phyloP scores from a whole-genome alignment of 2,888 invertebrate genomes.

The Lochmaea crataegi region DNA sequence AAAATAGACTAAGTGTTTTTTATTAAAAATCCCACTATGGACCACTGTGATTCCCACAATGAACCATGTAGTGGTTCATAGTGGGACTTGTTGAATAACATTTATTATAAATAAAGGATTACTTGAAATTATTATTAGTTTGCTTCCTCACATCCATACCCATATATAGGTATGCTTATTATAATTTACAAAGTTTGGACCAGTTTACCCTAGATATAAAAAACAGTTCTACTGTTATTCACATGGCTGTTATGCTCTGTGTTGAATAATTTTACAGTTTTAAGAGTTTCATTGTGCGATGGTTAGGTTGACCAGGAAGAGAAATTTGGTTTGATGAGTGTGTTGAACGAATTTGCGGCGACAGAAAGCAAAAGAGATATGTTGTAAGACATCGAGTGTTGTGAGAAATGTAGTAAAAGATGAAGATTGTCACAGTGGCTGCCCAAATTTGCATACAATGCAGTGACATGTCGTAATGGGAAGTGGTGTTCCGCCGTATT shows the following conservation, averaged over 20 bases:
- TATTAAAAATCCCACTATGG: too few relatives aligned
- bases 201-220: too few relatives aligned
- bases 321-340: slow-evolving; percentile 4
- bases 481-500: slow-evolving; percentile 62
- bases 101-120: too few relatives aligned
- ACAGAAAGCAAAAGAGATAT: slow-evolving; percentile 27
- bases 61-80: too few relatives aligned
- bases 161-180: too few relatives aligned
- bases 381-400: slow-evolving; percentile 44
- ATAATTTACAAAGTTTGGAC: too few relatives aligned
- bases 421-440: slow-evolving; percentile 66
- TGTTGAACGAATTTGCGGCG: neutral
- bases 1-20: too few relatives aligned
- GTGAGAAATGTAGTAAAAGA: slow-evolving; percentile 51
- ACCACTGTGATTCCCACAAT: too few relatives aligned
- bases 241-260: neutral
- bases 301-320: neutral
- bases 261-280: neutral
- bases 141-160: too few relatives aligned
- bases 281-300: neutral
- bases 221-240: too few relatives aligned
- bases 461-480: slow-evolving; percentile 66
- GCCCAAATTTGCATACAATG: slow-evolving; percentile 66
- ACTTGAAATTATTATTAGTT: too few relatives aligned
- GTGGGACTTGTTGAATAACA: too few relatives aligned